Percentiles rank a stretch among this genome's conserved stretches.
These are phyloP conservation scores for Geotria australis DNA, from an alignment of 2,797 vertebrate species.

Conservation along the genomic window DNA sequence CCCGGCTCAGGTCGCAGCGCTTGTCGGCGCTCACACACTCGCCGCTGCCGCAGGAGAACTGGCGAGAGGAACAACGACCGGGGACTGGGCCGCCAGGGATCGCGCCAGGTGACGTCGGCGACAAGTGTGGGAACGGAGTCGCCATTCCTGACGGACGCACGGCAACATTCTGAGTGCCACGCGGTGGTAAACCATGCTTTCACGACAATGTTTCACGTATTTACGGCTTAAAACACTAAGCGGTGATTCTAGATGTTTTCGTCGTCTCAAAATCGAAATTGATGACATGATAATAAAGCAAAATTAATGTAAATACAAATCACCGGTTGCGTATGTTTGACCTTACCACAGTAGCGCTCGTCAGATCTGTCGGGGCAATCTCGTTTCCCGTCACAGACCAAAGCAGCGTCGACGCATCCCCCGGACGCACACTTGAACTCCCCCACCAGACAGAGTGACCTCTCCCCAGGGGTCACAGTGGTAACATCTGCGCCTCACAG, in stretches of 20 bases:
- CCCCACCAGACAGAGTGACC: constrained; percentile 15
- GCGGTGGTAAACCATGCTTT: no score
- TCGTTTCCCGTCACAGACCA: constrained; percentile 22
- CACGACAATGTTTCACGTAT: no score
- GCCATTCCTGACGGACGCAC: no score
- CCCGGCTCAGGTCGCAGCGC: constrained; percentile 24
- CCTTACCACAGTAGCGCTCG: constrained; percentile 27
- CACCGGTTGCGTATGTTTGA: background rate
- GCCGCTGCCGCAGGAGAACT: constrained; percentile 29
- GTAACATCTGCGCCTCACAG: no score
- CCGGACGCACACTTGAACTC: constrained; percentile 20
- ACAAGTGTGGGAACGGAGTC: no score
- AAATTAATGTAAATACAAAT: no score
- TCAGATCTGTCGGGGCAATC: constrained; percentile 39
- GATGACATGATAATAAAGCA: no score
- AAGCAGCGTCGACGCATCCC: constrained; percentile 20
- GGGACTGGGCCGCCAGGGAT: constrained; percentile 2
- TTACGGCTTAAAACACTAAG: no score
- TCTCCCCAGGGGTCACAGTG: constrained; percentile 6
- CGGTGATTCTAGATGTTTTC: no score
- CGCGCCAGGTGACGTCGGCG: background rate
- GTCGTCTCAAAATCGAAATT: no score
- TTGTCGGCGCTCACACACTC: constrained; percentile 27
- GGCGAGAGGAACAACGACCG: constrained; percentile 23
- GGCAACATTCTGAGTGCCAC: no score